Evolutionary conservation across 2,113 vertebrate genomes (phyloP).

Genomic region (Puffinus mauretanicus): DNA sequence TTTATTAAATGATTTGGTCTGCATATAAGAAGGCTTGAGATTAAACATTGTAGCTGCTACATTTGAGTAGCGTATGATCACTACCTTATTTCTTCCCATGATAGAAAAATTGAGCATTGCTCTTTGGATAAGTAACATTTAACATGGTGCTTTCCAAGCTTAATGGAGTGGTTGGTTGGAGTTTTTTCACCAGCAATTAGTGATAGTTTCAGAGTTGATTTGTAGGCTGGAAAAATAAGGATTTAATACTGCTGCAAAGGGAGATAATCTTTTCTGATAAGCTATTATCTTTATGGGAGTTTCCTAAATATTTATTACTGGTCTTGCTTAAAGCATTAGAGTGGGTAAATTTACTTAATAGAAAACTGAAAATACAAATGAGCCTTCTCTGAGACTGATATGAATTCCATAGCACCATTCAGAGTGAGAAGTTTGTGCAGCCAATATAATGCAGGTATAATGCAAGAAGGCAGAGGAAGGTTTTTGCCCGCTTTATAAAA

Average conservation of each 20-base stretch:
- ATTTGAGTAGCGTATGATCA: not conserved
- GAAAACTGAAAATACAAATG: not conserved
- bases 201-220: not conserved
- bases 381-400: not conserved
- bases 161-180: not conserved
- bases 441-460: not conserved
- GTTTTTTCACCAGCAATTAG: not conserved
- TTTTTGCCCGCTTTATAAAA: not conserved
- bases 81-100: not conserved
- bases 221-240: not conserved
- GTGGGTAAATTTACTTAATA: not conserved
- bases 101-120: not conserved
- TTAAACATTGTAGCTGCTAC: not conserved
- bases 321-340: not conserved
- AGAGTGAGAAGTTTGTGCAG: not conserved
- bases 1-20: not conserved
- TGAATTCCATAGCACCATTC: not conserved
- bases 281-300: not conserved
- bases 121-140: not conserved
- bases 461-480: not conserved
- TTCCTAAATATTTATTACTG: not conserved
- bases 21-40: not conserved
- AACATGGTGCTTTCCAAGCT: not conserved
- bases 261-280: not conserved
- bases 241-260: not conserved